Conservation (phyloP, 2,888 invertebrate species). For the Noctua janthina region DNA sequence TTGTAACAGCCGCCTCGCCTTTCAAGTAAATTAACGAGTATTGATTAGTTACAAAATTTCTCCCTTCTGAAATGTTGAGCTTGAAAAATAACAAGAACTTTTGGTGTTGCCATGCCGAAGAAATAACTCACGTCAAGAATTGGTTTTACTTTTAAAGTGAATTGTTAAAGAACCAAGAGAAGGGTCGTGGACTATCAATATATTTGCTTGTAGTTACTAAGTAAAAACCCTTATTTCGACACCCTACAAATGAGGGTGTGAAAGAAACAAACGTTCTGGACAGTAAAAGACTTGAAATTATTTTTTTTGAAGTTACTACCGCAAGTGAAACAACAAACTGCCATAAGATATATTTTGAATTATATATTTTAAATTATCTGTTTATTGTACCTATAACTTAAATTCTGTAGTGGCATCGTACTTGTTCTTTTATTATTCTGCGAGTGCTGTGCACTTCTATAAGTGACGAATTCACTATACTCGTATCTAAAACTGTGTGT, state of each 20-base stretch:
- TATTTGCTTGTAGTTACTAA: conserved; percentile 2
- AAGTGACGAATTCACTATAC: no score
- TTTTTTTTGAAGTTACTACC: neutral
- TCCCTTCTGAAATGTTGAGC: conserved; percentile 12
- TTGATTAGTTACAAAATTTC: conserved; percentile 48
- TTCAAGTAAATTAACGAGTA: conserved; percentile 50
- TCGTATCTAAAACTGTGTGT: no score
- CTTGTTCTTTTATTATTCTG: no score
- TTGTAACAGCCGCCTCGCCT: conserved; percentile 14
- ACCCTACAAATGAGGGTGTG: conserved; percentile 13
- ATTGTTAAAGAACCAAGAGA: conserved; percentile 22
- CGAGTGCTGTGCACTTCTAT: no score
- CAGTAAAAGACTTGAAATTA: neutral
- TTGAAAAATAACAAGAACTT: conserved; percentile 42
- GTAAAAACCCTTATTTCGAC: conserved; percentile 4
- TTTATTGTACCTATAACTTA: no score
- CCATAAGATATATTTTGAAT: no score
- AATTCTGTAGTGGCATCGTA: no score
- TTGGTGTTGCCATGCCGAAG: conserved; percentile 33
- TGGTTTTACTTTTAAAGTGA: conserved; percentile 35
- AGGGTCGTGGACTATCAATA: conserved; percentile 4
- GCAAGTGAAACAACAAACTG: neutral
- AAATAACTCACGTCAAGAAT: conserved; percentile 23
- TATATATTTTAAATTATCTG: no score
- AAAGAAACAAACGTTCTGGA: conserved; percentile 6